Base-by-base conservation (phyloP, 1,140 invertebrate genomes). In the Hermatobates lingyangjiaoensis region DNA sequence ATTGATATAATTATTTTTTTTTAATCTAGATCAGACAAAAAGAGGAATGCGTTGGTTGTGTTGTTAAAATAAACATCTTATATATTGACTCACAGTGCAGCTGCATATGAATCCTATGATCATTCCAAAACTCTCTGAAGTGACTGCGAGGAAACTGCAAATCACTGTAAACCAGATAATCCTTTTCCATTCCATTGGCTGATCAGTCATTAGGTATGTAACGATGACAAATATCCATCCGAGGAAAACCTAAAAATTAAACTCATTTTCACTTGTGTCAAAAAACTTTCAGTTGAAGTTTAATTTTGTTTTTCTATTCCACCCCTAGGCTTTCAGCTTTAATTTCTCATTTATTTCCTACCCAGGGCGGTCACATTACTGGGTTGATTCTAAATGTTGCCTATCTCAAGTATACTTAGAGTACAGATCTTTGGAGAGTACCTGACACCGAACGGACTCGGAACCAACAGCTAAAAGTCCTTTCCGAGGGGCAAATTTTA, bases 41-140 rank as follows among this genome's bases (percentile, higher is more conserved):
- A 34, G 7, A 34, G n/a, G 7, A n/a, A 34, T n/a, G n/a, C n/a
- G n/a, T 34, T 34, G 30, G 7, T 34, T 10, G 7, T 34, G 7
- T 34, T n/a, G n/a, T 10, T n/a, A 7, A 34, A 10, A 34, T 34
- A 34, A 34, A n/a, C n/a, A 34, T 34, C 7, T 34, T 34, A 34
- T 10, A 34, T 10, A 7, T n/a, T 42, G 18, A 42, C 77, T 72
- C 71, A 85, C 83, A 52, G 82, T 74, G 50, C 81, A 71, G 61
- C 72, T 83, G 1, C 85, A 67, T 12, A 72, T 71, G 14, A 80
- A 80, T 1, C 76, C 79, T 53, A 87, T 76, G 1, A 81, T 66
- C 1, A 83, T 64, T 2, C 76, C 84, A 63, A 85, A 72, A 52
- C 80, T 82, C 63, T 87, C 83, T 0, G 82, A 80, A 34, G 82